These are phyloP conservation scores for Microcebus ravelobensis DNA, from an alignment of 2,113 vertebrate species.

Conservation along the genomic window DNA sequence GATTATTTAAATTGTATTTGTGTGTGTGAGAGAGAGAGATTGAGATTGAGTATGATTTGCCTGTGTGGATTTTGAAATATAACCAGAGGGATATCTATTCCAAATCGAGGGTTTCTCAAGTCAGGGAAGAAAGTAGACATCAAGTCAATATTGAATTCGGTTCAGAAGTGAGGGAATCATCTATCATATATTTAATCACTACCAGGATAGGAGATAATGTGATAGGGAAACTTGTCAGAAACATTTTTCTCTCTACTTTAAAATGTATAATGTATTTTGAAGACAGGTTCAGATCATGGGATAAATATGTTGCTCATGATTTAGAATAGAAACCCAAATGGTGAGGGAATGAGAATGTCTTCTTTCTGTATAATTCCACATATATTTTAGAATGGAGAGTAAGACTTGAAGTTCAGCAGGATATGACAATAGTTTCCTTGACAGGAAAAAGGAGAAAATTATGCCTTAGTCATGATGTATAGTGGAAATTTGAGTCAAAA, in stretches of 20 bases:
- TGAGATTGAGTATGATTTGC: background rate
- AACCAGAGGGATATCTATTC: background rate
- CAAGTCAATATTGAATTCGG: background rate
- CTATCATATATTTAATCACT: background rate
- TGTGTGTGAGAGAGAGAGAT: background rate
- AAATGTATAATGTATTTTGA: background rate
- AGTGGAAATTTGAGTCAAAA: conserved; percentile 46
- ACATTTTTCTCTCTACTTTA: background rate
- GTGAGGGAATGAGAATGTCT: background rate
- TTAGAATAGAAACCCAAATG: background rate
- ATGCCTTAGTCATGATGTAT: background rate
- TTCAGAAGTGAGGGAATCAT: background rate
- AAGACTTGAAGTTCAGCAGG: background rate
- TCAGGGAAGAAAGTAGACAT: background rate
- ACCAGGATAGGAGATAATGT: background rate
- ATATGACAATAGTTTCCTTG: background rate
- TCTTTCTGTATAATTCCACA: background rate
- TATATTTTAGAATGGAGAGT: background rate
- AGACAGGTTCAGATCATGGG: background rate
- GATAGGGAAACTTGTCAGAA: background rate
- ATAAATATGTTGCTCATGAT: background rate
- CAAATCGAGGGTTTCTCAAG: background rate
- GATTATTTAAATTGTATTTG: background rate
- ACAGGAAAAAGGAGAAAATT: background rate
- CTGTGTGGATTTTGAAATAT: background rate